phyloP scores from a whole-genome alignment of 2,888 invertebrate species.

The Muschampia plurimacula region DNA sequence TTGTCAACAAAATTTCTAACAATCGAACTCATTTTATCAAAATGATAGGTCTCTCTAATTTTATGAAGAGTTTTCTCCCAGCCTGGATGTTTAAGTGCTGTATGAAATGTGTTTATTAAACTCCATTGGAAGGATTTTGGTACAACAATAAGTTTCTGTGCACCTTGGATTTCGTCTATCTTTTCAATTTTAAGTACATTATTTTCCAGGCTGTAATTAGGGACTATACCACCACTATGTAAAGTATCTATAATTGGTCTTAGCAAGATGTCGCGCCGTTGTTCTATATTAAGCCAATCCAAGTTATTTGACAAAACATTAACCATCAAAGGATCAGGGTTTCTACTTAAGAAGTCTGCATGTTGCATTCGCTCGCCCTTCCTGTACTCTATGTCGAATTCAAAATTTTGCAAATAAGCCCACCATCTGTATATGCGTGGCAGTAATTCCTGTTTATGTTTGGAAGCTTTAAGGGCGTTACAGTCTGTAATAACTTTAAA shows the following conservation, averaged over 20 bases:
- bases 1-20: not conserved
- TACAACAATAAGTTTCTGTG: not conserved
- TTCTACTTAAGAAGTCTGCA: not conserved
- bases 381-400: not conserved
- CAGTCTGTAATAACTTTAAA: not conserved
- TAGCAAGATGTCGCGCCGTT: not conserved
- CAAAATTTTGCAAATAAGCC: not conserved
- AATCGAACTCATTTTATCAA: not conserved
- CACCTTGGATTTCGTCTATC: not conserved
- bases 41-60: not conserved
- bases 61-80: not conserved
- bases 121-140: not conserved
- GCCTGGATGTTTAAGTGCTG: not conserved
- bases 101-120: not conserved
- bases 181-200: not conserved
- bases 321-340: not conserved
- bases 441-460: not conserved
- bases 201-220: not conserved
- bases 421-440: not conserved
- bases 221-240: not conserved
- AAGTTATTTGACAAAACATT: not conserved
- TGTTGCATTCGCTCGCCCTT: not conserved
- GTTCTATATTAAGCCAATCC: not conserved
- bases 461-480: not conserved
- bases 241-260: not conserved